Evolutionary conservation across 37 sponge, comb jelly and placozoan genomes (phyloP), one percentile per base, ranked within the genome.

Genomic region (Crambe crambe): DNA sequence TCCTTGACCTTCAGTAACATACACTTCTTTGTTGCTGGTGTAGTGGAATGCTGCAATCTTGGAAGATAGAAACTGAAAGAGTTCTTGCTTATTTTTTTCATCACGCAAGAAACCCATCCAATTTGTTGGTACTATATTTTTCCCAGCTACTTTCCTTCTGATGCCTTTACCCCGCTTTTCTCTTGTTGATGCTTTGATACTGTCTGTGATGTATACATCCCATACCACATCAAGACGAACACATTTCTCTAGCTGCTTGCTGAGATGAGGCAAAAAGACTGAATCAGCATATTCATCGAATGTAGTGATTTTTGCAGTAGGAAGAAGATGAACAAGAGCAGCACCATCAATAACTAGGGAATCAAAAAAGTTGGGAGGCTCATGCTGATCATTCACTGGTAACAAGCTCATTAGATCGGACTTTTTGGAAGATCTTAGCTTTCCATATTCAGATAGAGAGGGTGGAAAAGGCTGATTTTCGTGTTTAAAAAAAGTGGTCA

Each of bases 391-490:
- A 58, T 20, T 10, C 25, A 29, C 6, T 15, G 20, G 3, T n/a
- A 76, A 9, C 63, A 59, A 47, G 17, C 3, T 59, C 61, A 76
- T 9, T 8, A 76, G 77, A 60, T 76, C 77, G 5, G 77, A 76
- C 47, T 76, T 76, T 32, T 59, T 76, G 30, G 18, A 15, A 3
- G 31, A 27, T 41, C 62, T n/a, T 5, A 74, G 58, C 25, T 54
- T 43, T 10, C 75, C 75, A 6, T 12, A n/a, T 6, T 56, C 56
- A 23, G 75, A 74, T 29, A 74, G 58, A 31, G 75, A 74, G 6
- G 75, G 75, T 37, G 75, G 75, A 47, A 32, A 74, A 32, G 75
- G 30, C 4, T 74, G 75, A 56, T 56, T 74, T n/a, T 74, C 75
- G 57, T 74, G 75, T 57, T 57, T 57, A 31, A 74, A 74, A 21